Percentiles rank a stretch among this genome's conserved stretches.
Evolutionary conservation across 2,888 invertebrate species (phyloP).

Genomic region (Metallyticus violacea): DNA sequence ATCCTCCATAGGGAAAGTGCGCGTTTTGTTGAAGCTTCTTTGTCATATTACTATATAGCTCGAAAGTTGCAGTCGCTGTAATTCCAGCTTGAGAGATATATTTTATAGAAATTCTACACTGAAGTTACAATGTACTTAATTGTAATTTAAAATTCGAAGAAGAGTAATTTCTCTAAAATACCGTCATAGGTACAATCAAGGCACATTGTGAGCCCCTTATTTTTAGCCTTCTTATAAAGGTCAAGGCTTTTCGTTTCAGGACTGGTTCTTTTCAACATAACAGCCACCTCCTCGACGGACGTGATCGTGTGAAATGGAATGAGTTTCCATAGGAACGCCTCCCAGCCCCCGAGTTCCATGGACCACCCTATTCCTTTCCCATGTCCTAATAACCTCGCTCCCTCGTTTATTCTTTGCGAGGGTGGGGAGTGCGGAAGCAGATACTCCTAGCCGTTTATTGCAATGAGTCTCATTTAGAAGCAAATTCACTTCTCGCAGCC

Average conservation of each 20-base stretch:
- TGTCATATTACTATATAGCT: no score
- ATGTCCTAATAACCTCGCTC: slow-evolving; percentile 7
- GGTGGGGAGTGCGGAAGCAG: background rate
- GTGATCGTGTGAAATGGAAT: slow-evolving; percentile 3
- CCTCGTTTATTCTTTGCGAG: slow-evolving; percentile 13
- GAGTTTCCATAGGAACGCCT: slow-evolving; percentile 11
- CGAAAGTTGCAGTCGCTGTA: no score
- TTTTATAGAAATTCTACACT: no score
- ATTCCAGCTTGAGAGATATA: no score
- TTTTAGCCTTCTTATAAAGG: background rate
- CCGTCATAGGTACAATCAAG: no score
- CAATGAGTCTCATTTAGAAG: slow-evolving; percentile 23
- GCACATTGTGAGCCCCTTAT: no score
- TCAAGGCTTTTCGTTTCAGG: background rate
- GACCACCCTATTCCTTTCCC: background rate
- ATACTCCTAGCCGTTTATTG: slow-evolving; percentile 18
- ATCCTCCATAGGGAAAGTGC: no score
- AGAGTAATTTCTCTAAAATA: no score
- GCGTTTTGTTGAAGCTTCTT: no score
- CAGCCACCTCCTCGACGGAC: background rate
- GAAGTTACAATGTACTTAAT: no score
- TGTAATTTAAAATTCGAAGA: no score
- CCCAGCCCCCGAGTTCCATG: background rate
- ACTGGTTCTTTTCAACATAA: background rate
- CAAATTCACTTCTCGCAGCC: slow-evolving; percentile 16